Percentiles rank a stretch among this genome's conserved stretches.
Conservation (phyloP, 2,888 invertebrate species). For the Dryococelus australis region DNA sequence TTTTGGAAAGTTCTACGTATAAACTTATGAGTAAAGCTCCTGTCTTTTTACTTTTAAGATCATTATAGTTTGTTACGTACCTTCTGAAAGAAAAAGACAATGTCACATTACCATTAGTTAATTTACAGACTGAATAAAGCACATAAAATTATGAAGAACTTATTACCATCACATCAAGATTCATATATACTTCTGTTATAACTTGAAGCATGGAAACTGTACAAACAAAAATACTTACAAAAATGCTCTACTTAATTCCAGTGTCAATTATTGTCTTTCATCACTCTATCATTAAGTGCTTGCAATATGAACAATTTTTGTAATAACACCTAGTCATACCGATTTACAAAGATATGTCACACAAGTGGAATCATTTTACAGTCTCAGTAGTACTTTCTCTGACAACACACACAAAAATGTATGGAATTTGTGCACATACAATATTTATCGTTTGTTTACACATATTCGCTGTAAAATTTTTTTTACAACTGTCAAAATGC, state of each 20-base stretch:
- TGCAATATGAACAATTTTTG: neutral
- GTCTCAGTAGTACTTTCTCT: neutral
- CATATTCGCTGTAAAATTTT: too few species aligned
- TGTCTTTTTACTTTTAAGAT: too few species aligned
- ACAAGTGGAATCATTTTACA: neutral
- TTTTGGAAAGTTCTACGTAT: too few species aligned
- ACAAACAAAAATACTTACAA: too few species aligned
- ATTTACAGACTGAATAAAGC: too few species aligned
- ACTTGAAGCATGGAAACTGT: too few species aligned
- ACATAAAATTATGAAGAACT: neutral
- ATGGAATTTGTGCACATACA: conserved; percentile 12
- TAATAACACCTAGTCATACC: neutral
- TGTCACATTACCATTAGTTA: too few species aligned
- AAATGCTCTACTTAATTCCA: neutral
- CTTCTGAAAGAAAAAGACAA: too few species aligned
- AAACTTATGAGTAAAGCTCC: too few species aligned
- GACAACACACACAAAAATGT: neutral
- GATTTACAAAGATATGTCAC: neutral
- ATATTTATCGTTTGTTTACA: neutral
- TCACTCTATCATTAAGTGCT: neutral
- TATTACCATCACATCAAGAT: neutral
- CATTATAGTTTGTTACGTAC: too few species aligned
- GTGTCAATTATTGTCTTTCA: neutral
- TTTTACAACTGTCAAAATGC: neutral
- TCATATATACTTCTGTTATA: neutral